Evolutionary conservation across 1,140 invertebrate genomes (phyloP).

Genomic region (Drepana arcuata): DNA sequence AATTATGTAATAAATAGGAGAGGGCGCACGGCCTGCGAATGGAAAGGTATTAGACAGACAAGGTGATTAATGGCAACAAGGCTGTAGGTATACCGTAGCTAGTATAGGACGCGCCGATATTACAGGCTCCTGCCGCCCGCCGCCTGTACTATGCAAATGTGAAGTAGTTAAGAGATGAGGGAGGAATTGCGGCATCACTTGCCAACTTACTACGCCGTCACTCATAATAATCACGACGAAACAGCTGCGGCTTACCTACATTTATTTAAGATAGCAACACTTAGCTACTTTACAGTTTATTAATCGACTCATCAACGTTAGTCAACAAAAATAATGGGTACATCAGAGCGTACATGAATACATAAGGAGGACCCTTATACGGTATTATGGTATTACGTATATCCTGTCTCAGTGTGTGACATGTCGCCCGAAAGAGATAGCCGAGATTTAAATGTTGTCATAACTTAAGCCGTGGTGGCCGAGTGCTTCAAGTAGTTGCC

Average conservation of each 20-base stretch:
- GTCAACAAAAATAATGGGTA: no score
- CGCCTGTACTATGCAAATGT: constrained; percentile 46
- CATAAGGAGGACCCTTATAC: no score
- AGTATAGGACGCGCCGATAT: constrained; percentile 13
- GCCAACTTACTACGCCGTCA: constrained; percentile 29
- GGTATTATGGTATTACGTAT: no score
- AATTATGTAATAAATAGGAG: constrained; percentile 60
- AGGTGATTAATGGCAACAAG: constrained; percentile 55
- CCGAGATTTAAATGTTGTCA: no score
- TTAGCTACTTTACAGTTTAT: no score
- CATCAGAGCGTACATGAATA: no score
- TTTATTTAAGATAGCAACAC: no score
- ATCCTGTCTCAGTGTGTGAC: no score
- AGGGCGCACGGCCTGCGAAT: constrained; percentile 42
- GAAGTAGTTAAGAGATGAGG: constrained; percentile 35
- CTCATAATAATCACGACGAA: constrained; percentile 35
- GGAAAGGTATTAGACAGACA: constrained; percentile 62
- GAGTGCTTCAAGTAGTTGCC: no score
- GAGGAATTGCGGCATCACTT: constrained; percentile 33
- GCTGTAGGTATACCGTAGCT: constrained; percentile 36
- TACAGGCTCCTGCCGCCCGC: constrained; percentile 18
- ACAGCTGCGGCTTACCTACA: constrained; percentile 15
- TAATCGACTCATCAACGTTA: no score
- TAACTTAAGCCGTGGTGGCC: no score
- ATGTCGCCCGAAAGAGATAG: no score